Conservation (phyloP, 1,140 invertebrate species). For the Sycobia sp. region DNA sequence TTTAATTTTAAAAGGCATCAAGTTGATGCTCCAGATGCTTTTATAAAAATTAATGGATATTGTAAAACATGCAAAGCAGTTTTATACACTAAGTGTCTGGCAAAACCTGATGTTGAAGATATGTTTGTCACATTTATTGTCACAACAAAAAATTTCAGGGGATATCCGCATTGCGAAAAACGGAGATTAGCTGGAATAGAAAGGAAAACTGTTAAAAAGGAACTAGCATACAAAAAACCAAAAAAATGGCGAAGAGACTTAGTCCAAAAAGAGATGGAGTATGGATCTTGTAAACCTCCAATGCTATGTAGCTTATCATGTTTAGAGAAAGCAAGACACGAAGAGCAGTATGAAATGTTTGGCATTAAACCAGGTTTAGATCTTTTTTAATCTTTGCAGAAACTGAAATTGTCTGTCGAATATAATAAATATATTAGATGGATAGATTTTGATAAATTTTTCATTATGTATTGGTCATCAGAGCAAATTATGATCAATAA, state of each 20-base stretch:
- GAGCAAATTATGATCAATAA: constrained; percentile 12
- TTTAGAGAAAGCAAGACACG: constrained; percentile 1
- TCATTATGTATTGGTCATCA: not conserved
- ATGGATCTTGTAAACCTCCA: not conserved
- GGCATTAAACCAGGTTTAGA: not conserved
- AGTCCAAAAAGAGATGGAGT: not conserved
- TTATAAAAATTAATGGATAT: not conserved
- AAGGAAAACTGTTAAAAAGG: not conserved
- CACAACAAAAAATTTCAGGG: not conserved
- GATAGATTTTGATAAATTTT: constrained; percentile 5
- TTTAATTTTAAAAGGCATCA: not conserved
- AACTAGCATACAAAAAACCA: not conserved
- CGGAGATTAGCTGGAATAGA: not conserved
- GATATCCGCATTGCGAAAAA: not conserved
- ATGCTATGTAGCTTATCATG: not conserved
- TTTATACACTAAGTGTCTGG: not conserved
- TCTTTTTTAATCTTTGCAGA: not conserved
- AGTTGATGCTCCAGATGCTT: not conserved
- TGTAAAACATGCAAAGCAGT: not conserved
- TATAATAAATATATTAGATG: not conserved
- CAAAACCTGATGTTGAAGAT: not conserved
- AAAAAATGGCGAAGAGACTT: not conserved
- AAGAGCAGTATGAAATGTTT: not conserved
- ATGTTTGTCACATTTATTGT: not conserved
- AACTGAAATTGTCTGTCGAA: not conserved